These are phyloP conservation scores for Achatina immaculata DNA, from an alignment of 1,140 invertebrate species.

Conservation along the genomic window DNA sequence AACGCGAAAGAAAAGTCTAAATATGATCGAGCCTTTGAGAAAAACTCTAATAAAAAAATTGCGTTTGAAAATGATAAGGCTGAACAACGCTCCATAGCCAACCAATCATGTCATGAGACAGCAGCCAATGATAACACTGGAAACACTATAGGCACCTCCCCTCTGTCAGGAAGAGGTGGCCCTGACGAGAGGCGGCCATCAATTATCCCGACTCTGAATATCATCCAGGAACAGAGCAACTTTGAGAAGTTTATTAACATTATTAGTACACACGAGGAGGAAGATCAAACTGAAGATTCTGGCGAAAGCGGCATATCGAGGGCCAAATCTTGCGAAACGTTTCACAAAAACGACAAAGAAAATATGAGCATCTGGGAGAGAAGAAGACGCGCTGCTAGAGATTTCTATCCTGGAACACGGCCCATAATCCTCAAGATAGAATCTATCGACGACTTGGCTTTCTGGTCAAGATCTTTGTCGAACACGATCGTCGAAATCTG, in stretches of 20 bases:
- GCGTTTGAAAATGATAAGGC: not conserved
- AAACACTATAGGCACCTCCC: not conserved
- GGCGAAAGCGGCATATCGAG: not conserved
- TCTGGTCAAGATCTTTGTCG: not conserved
- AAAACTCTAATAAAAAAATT: too few species aligned
- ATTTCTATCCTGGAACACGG: constrained; percentile 14
- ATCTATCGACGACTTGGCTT: not conserved
- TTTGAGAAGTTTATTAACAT: constrained; percentile 34
- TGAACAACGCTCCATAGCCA: not conserved
- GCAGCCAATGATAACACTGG: not conserved
- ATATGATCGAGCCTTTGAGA: too few species aligned
- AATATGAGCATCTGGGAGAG: constrained; percentile 32
- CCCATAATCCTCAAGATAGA: constrained; percentile 35
- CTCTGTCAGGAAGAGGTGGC: not conserved
- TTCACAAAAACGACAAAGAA: not conserved
- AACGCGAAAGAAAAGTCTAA: too few species aligned
- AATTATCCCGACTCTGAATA: constrained; percentile 21
- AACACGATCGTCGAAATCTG: constrained; percentile 24
- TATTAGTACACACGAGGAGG: not conserved
- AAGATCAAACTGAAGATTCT: not conserved
- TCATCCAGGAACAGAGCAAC: constrained; percentile 30
- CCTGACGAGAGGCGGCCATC: not conserved
- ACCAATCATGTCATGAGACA: not conserved
- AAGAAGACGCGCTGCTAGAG: not conserved
- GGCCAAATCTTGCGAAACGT: constrained; percentile 24